A percentile compares a stretch with the other conserved stretches of the same genome.
phyloP scores from a whole-genome alignment of 2,888 invertebrate species.

The Bibio marci region DNA sequence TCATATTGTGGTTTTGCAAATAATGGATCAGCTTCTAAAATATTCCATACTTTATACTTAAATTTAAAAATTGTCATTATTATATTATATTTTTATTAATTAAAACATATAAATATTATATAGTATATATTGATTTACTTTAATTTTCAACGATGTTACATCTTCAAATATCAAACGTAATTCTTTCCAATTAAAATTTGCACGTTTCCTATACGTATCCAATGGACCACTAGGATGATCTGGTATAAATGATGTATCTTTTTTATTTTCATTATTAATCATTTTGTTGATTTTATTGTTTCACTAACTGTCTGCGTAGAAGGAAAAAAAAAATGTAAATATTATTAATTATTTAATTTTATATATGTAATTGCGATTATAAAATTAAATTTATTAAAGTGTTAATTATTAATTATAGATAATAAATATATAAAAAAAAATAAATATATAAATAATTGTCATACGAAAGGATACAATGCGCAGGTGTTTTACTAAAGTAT shows the following conservation, averaged over 20 bases:
- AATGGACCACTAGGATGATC: slow-evolving; percentile 52
- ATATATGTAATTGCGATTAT: too few relatives aligned
- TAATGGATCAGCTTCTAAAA: slow-evolving; percentile 60
- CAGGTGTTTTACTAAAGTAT: too few relatives aligned
- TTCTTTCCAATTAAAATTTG: slow-evolving; percentile 76
- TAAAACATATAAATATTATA: slow-evolving; percentile 8
- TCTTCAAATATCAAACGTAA: slow-evolving; percentile 67
- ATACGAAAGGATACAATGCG: too few relatives aligned
- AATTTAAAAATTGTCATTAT: too few relatives aligned
- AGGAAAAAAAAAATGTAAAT: background rate
- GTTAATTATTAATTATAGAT: too few relatives aligned
- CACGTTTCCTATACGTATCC: slow-evolving; percentile 56
- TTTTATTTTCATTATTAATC: slow-evolving; percentile 16
- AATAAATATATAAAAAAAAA: too few relatives aligned
- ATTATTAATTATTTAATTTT: too few relatives aligned
- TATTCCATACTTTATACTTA: slow-evolving; percentile 62
- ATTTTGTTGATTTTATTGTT: slow-evolving; percentile 10
- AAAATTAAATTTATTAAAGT: too few relatives aligned
- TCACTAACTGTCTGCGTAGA: background rate
- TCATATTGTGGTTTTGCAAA: slow-evolving; percentile 47
- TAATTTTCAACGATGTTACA: slow-evolving; percentile 52
- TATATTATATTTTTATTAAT: too few relatives aligned
- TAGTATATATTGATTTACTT: slow-evolving; percentile 37
- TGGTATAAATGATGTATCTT: slow-evolving; percentile 42
- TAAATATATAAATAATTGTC: too few relatives aligned